Evolutionary conservation across 1,140 invertebrate genomes (phyloP).

Genomic region (Apis cerana): DNA sequence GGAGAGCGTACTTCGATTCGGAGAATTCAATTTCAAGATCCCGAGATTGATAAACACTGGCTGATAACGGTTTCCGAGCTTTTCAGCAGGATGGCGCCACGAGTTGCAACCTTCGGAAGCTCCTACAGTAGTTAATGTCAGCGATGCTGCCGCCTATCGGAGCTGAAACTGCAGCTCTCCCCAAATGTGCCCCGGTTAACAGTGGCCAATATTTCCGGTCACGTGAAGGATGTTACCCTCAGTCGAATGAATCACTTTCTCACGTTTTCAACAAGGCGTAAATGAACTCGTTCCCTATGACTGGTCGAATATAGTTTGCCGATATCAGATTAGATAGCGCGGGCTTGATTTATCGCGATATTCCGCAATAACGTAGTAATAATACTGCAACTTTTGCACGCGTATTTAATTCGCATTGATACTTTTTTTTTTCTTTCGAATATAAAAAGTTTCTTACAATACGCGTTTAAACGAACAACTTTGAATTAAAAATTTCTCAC

Average conservation of each 20-base stretch:
- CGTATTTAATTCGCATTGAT: too few relatives aligned
- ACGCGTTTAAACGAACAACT: too few relatives aligned
- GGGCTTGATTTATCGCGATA: not conserved
- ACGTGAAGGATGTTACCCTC: constrained; percentile 67
- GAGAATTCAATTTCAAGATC: not conserved
- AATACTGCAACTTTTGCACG: not conserved
- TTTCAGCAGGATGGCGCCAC: constrained; percentile 70
- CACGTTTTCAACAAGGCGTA: constrained; percentile 19
- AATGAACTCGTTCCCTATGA: constrained; percentile 6
- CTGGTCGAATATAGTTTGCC: constrained; percentile 9
- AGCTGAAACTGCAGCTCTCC: constrained; percentile 52
- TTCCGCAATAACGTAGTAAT: constrained; percentile 1
- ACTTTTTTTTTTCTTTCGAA: not conserved
- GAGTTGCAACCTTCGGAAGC: constrained; percentile 47
- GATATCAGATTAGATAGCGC: constrained; percentile 25
- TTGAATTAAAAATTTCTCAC: too few relatives aligned
- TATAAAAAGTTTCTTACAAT: too few relatives aligned
- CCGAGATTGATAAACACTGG: constrained; percentile 46
- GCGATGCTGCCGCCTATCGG: constrained; percentile 72
- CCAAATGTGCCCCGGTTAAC: constrained; percentile 61
- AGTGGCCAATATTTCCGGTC: constrained; percentile 72
- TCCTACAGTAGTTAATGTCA: constrained; percentile 50
- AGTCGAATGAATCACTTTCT: constrained; percentile 62
- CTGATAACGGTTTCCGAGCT: constrained; percentile 59
- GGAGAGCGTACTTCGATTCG: too few relatives aligned